These are phyloP conservation scores for Australoheros scitulus DNA, from an alignment of 2,113 vertebrate genomes.

Conservation along the genomic window DNA sequence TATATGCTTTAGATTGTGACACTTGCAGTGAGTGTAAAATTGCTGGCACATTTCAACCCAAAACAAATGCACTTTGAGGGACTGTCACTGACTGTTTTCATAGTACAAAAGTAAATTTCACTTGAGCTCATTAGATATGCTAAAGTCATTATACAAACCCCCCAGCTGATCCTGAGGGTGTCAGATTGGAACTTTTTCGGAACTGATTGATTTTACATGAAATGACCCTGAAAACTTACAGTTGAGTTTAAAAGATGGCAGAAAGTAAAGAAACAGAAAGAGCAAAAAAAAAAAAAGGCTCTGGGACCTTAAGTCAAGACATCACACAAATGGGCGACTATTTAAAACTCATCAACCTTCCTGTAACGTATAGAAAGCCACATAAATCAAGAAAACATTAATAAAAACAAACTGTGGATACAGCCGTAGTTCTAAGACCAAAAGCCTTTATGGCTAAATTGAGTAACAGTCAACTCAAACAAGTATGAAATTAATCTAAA, in stretches of 20 bases:
- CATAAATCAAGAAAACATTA: neutral
- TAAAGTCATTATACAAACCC: neutral
- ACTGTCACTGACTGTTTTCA: neutral
- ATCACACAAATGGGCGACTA: neutral
- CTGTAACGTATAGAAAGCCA: neutral
- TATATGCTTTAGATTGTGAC: neutral
- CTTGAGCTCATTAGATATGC: neutral
- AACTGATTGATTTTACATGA: neutral
- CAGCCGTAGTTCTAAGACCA: neutral
- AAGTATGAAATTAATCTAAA: neutral
- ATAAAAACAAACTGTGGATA: neutral
- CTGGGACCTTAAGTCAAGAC: slow-evolving; percentile 26
- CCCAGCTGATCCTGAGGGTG: neutral
- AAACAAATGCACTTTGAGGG: neutral
- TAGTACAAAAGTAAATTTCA: neutral
- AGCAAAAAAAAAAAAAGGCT: slow-evolving; percentile 4
- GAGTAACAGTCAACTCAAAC: neutral
- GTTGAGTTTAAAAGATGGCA: slow-evolving; percentile 21
- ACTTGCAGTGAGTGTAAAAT: neutral
- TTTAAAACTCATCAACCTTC: neutral
- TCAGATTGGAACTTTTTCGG: too few species aligned
- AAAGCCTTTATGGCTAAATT: neutral
- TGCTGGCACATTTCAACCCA: neutral
- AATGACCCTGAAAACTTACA: neutral
- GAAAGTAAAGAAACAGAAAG: slow-evolving; percentile 28